These are phyloP conservation scores for Gymnobelideus leadbeateri DNA, from an alignment of 2,113 vertebrate species.

Conservation along the genomic window DNA sequence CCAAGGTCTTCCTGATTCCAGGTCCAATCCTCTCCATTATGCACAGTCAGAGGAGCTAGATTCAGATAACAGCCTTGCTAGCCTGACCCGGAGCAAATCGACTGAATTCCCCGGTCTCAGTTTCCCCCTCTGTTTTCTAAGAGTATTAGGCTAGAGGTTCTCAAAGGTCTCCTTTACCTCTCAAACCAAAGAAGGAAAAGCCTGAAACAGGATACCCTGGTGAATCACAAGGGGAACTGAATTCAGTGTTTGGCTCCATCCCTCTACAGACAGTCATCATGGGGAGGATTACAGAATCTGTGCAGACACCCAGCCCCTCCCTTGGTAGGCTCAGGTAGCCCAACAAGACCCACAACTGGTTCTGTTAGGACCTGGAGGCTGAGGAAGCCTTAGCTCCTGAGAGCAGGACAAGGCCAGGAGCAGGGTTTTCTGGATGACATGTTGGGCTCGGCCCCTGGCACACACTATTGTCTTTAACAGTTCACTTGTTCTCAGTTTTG, in stretches of 20 bases:
- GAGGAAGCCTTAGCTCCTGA: neutral
- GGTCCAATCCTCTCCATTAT: neutral
- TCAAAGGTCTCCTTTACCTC: neutral
- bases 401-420: neutral
- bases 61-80: neutral
- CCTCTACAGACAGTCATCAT: conserved; percentile 7
- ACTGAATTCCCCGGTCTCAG: neutral
- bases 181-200: conserved; percentile 25
- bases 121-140: neutral
- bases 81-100: neutral
- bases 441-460: conserved; percentile 13
- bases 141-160: neutral
- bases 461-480: conserved; percentile 1
- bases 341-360: conserved; percentile 27
- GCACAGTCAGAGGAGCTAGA: too few relatives aligned
- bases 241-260: neutral
- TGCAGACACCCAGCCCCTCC: conserved; percentile 20
- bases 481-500: conserved; percentile 47
- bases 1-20: neutral
- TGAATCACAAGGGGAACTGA: conserved; percentile 21
- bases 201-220: neutral
- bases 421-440: neutral
- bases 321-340: neutral
- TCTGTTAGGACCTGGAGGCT: conserved; percentile 16
- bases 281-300: conserved; percentile 1